Percentiles rank a stretch among this genome's conserved stretches.
phyloP scores from a whole-genome alignment of 2,888 invertebrate species.

The Griposia aprilina region DNA sequence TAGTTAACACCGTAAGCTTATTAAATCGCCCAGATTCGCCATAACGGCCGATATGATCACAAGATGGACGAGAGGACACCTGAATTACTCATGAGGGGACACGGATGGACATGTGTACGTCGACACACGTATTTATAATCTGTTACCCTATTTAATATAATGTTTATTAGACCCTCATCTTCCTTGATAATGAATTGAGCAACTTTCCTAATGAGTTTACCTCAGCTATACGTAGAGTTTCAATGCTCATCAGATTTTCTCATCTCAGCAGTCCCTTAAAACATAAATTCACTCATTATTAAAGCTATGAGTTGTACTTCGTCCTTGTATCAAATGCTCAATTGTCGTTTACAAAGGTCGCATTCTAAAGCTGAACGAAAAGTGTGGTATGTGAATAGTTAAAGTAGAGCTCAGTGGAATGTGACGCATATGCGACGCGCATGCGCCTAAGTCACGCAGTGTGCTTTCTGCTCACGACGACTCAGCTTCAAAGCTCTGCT shows the following conservation, averaged over 20 bases:
- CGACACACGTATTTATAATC: not conserved
- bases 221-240: not conserved
- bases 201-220: no score
- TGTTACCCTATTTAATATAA: not conserved
- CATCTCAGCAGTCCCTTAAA: not conserved
- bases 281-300: not conserved
- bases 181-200: constrained; percentile 1
- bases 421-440: no score
- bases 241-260: not conserved
- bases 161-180: not conserved
- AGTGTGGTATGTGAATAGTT: not conserved
- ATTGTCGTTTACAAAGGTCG: not conserved
- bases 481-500: not conserved
- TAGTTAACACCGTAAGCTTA: constrained; percentile 27
- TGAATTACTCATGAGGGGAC: constrained; percentile 41
- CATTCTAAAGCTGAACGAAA: not conserved
- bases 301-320: not conserved
- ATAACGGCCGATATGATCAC: not conserved
- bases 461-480: not conserved
- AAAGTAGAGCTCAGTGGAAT: not conserved
- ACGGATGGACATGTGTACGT: not conserved
- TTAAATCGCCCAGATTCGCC: constrained; percentile 20
- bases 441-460: no score
- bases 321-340: not conserved
- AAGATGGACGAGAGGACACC: not conserved